phyloP scores from a whole-genome alignment of 2,888 invertebrate species.

The Fragum sueziense region DNA sequence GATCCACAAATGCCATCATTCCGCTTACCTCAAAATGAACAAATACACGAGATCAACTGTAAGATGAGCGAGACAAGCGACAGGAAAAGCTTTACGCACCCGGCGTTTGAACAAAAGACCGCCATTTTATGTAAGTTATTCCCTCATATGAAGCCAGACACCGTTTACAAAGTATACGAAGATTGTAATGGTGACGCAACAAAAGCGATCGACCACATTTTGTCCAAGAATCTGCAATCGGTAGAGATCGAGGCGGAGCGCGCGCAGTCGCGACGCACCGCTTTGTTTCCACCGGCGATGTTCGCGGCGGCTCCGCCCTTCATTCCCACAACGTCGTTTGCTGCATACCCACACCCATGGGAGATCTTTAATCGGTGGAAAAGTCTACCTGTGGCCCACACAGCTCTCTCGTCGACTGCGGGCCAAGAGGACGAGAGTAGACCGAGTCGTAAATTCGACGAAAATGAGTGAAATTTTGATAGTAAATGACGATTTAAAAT shows the following conservation, averaged over 20 bases:
- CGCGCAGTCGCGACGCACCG: background rate
- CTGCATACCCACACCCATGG: constrained; percentile 18
- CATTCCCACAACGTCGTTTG: background rate
- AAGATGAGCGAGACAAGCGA: background rate
- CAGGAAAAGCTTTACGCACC: background rate
- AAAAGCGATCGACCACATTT: constrained; percentile 44
- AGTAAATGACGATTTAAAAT: too few relatives aligned
- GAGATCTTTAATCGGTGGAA: constrained; percentile 16
- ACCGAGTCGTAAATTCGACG: background rate
- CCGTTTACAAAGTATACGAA: constrained; percentile 17
- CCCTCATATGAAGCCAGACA: constrained; percentile 12
- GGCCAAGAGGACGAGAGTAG: background rate
- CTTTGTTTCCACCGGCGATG: background rate
- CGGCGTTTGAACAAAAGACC: background rate
- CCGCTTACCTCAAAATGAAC: background rate
- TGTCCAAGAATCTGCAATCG: constrained; percentile 25
- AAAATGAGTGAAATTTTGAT: background rate
- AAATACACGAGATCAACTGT: background rate
- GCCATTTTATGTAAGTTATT: constrained; percentile 17
- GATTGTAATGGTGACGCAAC: constrained; percentile 33
- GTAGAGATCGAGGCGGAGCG: background rate
- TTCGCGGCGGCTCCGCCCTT: background rate
- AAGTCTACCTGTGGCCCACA: constrained; percentile 6
- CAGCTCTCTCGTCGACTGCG: background rate
- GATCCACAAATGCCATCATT: background rate